Evolutionary conservation across 2,797 vertebrate genomes (phyloP).

Genomic region (Brotula barbata): DNA sequence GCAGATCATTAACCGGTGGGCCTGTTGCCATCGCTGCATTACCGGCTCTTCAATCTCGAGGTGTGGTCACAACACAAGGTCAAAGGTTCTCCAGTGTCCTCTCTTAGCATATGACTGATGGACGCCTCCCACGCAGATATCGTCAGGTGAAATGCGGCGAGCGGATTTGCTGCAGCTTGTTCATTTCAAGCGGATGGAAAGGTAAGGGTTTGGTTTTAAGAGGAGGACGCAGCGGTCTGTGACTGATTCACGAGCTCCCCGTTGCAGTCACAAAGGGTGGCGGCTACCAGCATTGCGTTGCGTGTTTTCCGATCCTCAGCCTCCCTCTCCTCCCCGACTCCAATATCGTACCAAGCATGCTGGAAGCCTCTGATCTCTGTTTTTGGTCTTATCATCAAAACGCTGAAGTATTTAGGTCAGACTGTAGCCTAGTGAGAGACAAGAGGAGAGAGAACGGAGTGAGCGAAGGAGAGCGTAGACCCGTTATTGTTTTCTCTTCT

Average conservation of each 20-base stretch:
- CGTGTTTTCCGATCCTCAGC: constrained; percentile 36
- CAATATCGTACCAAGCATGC: constrained; percentile 42
- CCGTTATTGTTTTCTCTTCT: constrained; percentile 50
- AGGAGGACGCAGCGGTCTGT: constrained; percentile 51
- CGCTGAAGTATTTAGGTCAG: constrained; percentile 73
- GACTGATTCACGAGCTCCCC: constrained; percentile 49
- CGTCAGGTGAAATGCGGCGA: constrained; percentile 27
- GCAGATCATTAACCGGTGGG: constrained; percentile 67
- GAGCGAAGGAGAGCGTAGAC: constrained; percentile 52
- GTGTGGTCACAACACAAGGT: constrained; percentile 67
- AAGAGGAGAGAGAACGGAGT: constrained; percentile 48
- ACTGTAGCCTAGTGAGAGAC: constrained; percentile 57
- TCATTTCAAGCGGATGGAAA: constrained; percentile 50
- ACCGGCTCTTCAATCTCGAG: constrained; percentile 60
- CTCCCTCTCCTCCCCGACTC: constrained; percentile 24
- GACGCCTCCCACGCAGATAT: constrained; percentile 16
- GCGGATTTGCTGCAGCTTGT: constrained; percentile 47
- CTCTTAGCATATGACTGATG: constrained; percentile 51
- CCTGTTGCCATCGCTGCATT: constrained; percentile 65
- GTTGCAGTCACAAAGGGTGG: constrained; percentile 41
- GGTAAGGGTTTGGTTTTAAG: constrained; percentile 55
- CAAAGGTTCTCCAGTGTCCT: constrained; percentile 52
- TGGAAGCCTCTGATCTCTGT: constrained; percentile 68
- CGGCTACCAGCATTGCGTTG: constrained; percentile 46
- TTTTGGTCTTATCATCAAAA: constrained; percentile 69